Evolutionary conservation across 1,140 invertebrate species (phyloP), one percentile per base, ranked within the genome.

Genomic region (Sycophaga agraensis): DNA sequence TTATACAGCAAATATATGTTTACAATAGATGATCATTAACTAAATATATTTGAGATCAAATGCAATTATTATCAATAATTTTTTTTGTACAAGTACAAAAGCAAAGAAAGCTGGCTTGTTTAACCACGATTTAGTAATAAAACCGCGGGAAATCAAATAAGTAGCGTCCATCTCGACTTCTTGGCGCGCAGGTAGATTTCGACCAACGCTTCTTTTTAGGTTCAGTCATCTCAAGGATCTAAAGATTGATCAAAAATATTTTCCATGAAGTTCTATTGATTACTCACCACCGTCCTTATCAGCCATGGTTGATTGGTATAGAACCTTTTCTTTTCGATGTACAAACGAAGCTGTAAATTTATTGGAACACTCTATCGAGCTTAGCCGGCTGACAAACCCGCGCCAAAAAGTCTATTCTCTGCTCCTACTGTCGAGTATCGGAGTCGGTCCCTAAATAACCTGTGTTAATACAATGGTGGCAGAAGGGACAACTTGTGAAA

Each of bases 221-320:
- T 6, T 4, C 28, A 31, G 11, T 31, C 28, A 31, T 4, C n/a
- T n/a, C 11, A 31, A 31, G 28, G 11, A 11, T 31, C 11, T 31
- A 31, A 6, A 6, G 28, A 6, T 31, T 31, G 11, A 4, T 6
- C 28, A 31, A 31, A 6, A 11, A 31, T 31, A 31, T 31, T 11
- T n/a, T n/a, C n/a, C n/a, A 34, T 4, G 2, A 35, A 37, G 12
- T 42, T 19, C 14, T 43, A 26, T 49, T 50, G 7, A 40, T 39
- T 43, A 58, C 73, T 75, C 66, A 77, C 76, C 76, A 28, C 75
- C 75, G 58, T 78, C 76, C 53, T 73, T 73, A 53, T 72, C 72
- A 11, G 64, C 72, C 72, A 73, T 73, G 66, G 34, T 48, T 48
- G 16, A 5, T 40, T 9, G n/a, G 16, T 45, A 5, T 9, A 40